phyloP scores from a whole-genome alignment of 2,113 vertebrate genomes.

The Plectropomus leopardus region DNA sequence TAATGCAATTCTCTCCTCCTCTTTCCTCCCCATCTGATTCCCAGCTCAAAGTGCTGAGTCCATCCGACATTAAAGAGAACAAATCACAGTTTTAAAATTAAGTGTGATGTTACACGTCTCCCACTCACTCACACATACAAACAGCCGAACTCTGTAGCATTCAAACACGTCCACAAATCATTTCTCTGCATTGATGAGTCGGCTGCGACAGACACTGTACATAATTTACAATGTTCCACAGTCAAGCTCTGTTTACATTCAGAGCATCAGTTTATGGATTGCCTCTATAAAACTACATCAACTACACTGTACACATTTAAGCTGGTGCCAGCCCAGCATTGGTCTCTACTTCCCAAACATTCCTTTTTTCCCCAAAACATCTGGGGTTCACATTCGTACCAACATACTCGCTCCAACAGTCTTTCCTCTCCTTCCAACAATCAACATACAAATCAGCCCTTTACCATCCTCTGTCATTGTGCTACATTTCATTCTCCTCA shows the following conservation, averaged over 20 bases:
- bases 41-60: constrained; percentile 52
- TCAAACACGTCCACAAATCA: constrained; percentile 39
- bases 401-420: constrained; percentile 76
- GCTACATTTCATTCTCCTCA: constrained; percentile 66
- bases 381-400: constrained; percentile 87
- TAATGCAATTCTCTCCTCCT: constrained; percentile 29
- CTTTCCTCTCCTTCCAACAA: constrained; percentile 55
- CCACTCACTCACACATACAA: constrained; percentile 26
- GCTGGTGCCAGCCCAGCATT: constrained; percentile 89
- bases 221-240: constrained; percentile 70
- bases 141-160: constrained; percentile 32
- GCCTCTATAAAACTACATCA: constrained; percentile 61
- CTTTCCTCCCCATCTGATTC: constrained; percentile 3
- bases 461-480: constrained; percentile 77
- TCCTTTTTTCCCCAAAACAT: constrained; percentile 21
- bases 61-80: constrained; percentile 65
- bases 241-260: constrained; percentile 69
- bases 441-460: constrained; percentile 81
- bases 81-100: constrained; percentile 78
- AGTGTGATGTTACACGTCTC: constrained; percentile 58
- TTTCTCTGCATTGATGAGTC: constrained; percentile 80
- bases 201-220: constrained; percentile 75
- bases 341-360: constrained; percentile 46
- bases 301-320: constrained; percentile 38
- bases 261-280: constrained; percentile 65